A percentile compares a stretch with the other conserved stretches of the same genome.
Evolutionary conservation across 2,113 vertebrate species (phyloP).

Genomic region (Stigmatopora nigra): DNA sequence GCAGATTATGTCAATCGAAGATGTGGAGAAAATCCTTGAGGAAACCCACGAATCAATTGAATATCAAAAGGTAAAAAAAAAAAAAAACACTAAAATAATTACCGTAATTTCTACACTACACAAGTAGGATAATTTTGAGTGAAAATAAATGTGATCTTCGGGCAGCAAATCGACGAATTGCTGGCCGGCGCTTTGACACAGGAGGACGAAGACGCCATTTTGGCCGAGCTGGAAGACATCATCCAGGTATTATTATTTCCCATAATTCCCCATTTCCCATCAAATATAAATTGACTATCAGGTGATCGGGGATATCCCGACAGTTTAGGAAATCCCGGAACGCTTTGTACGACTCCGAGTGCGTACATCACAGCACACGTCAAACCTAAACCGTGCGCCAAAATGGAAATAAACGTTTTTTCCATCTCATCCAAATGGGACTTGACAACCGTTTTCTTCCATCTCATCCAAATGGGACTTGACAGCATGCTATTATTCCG

Average conservation of each 20-base stretch:
- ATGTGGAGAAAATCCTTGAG: constrained; percentile 90
- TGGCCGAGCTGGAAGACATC: constrained; percentile 82
- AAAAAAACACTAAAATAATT: background rate
- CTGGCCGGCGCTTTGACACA: constrained; percentile 80
- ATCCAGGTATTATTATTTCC: constrained; percentile 72
- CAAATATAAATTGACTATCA: no score
- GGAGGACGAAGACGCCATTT: constrained; percentile 84
- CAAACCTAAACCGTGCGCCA: background rate
- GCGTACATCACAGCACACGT: background rate
- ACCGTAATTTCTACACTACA: background rate
- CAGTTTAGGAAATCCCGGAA: background rate
- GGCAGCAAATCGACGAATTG: constrained; percentile 89
- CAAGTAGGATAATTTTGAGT: no score
- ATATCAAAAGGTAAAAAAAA: constrained; percentile 92
- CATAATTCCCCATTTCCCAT: no score
- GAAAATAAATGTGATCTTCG: background rate
- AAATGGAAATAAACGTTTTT: background rate
- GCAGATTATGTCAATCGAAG: constrained; percentile 90
- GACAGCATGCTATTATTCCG: background rate
- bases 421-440: background rate
- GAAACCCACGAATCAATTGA: constrained; percentile 89
- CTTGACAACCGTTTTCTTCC: background rate
- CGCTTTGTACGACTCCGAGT: background rate
- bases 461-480: background rate
- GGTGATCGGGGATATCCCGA: background rate